Evolutionary conservation across 2,888 invertebrate species (phyloP), one percentile per base, ranked within the genome.

Genomic region (Orchesellides sinensis): DNA sequence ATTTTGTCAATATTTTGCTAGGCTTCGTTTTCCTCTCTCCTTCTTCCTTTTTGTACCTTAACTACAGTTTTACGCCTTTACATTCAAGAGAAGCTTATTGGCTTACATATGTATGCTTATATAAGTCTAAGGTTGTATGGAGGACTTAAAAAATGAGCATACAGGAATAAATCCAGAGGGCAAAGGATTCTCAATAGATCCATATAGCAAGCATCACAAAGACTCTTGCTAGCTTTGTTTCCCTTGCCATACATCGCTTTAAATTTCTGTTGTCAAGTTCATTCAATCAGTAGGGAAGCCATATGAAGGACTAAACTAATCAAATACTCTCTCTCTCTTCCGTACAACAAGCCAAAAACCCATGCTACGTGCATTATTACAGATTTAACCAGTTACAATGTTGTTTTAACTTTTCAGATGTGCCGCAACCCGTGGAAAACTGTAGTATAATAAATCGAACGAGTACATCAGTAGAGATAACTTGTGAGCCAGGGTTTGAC

Each of bases 391-490:
- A 6, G 56, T 56, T 12, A 14, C 56, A n/a, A 19, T 23, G 6
- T 45, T 23, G 40, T 49, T 74, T 29, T 40, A 32, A 10, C 59
- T 73, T 74, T 84, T 69, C 91, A 96, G 96, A 95, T 83, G 94
- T 95, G 90, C 96, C 96, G 47, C 95, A 95, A 90, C 93, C 95
- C 72, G 96, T 96, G 66, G 93, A 94, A 84, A 96, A 96, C 91
- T 96, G 96, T 91, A 93, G 94, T 72, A 91, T 96, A 88, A 94
- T 94, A 90, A 96, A 96, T 91, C 95, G 95, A 90, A 96, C 96
- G 17, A 93, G 94, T 89, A 95, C 94, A 88, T 94, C 95, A 83
- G 95, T 95, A 88, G 94, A 95, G 89, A 95, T 96, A 87, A 93
- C 93, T 89, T 96, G 96, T 90, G 92, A 94, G 89, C 92, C 95